Evolutionary conservation across 92 coral and sea anemone species (phyloP).

Genomic region (Porites divaricata): DNA sequence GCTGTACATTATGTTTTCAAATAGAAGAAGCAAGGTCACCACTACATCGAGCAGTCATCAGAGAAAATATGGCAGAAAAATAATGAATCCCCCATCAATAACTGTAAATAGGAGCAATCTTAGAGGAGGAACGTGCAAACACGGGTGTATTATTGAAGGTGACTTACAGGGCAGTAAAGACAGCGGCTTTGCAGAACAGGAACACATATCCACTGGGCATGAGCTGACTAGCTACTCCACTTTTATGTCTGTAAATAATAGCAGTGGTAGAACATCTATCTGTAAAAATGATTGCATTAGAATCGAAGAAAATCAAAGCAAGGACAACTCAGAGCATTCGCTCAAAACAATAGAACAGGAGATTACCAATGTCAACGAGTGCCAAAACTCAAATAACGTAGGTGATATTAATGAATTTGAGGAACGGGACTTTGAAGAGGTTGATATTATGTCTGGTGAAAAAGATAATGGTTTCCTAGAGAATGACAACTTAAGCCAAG

Average conservation of each 20-base stretch:
- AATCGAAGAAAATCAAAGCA: too few relatives aligned
- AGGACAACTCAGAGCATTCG: too few relatives aligned
- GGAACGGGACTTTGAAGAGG: slow-evolving; percentile 43
- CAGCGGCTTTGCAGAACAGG: slow-evolving; percentile 47
- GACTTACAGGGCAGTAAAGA: slow-evolving; percentile 33
- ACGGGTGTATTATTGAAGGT: background rate
- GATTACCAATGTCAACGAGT: too few relatives aligned
- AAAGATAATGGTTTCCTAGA: slow-evolving; percentile 16
- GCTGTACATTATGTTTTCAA: slow-evolving; percentile 9
- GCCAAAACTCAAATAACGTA: too few relatives aligned
- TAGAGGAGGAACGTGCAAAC: background rate
- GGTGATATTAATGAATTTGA: background rate
- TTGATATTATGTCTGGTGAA: background rate
- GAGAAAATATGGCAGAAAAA: background rate
- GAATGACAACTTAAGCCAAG: slow-evolving; percentile 18
- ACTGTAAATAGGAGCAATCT: slow-evolving; percentile 11
- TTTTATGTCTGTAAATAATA: background rate
- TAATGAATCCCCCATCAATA: background rate
- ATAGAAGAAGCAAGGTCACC: slow-evolving; percentile 11
- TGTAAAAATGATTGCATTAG: background rate
- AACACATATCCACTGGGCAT: background rate
- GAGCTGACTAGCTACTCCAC: background rate
- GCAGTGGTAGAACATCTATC: background rate
- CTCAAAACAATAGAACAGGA: too few relatives aligned
- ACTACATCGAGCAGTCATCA: slow-evolving; percentile 13